Evolutionary conservation across 2,888 invertebrate species (phyloP).

Genomic region (Epinotia brunnichana): DNA sequence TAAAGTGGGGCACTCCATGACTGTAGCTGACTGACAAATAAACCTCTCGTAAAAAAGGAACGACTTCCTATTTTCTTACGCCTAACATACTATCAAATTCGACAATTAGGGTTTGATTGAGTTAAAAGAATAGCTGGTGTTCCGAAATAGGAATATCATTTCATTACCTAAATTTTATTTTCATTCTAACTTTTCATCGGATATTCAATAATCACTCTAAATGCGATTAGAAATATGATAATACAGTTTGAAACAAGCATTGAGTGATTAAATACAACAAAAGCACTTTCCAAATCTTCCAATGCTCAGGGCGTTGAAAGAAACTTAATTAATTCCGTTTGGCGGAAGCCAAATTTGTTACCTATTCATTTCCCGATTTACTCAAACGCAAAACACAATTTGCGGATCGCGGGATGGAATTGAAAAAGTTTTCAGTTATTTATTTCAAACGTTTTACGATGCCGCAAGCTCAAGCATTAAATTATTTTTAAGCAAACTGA

Average conservation of each 20-base stretch:
- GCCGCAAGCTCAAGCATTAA: constrained; percentile 67
- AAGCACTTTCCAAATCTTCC: constrained; percentile 31
- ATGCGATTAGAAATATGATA: not conserved
- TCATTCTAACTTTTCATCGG: too few species aligned
- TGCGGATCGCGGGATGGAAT: constrained; percentile 78
- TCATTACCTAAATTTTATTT: too few species aligned
- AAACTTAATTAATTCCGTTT: constrained; percentile 69
- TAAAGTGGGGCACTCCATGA: too few species aligned
- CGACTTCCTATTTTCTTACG: too few species aligned
- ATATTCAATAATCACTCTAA: not conserved
- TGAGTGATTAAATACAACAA: constrained; percentile 14
- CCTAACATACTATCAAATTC: too few species aligned
- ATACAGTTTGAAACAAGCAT: not conserved
- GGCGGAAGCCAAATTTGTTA: constrained; percentile 72
- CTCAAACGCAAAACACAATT: constrained; percentile 81
- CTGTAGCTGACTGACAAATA: too few species aligned
- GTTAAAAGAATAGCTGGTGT: too few species aligned
- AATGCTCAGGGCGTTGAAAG: constrained; percentile 49
- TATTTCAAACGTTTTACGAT: constrained; percentile 73
- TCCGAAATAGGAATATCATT: too few species aligned
- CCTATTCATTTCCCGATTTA: constrained; percentile 78
- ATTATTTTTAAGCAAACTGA: constrained; percentile 69
- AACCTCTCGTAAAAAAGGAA: too few species aligned
- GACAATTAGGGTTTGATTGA: too few species aligned
- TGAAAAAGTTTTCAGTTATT: constrained; percentile 82